Evolutionary conservation across 1,140 invertebrate genomes (phyloP).

Genomic region (Parapsyche elsis): DNA sequence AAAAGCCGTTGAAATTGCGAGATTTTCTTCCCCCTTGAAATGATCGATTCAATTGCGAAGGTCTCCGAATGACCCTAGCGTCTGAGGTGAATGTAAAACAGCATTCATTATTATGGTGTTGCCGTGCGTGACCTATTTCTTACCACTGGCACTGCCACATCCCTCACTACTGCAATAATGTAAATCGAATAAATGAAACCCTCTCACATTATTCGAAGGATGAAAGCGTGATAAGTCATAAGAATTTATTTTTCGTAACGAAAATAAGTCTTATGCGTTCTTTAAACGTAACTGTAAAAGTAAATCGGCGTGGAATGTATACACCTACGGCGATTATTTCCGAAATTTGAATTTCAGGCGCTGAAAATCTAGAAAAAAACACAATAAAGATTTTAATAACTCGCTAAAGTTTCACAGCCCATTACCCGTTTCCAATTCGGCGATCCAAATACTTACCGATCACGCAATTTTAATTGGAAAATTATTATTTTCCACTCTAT

Average conservation of each 20-base stretch:
- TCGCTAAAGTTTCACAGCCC: conserved; percentile 9
- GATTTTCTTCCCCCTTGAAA: conserved; percentile 25
- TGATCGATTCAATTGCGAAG: conserved; percentile 14
- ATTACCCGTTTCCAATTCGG: conserved; percentile 24
- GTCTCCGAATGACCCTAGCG: conserved; percentile 4
- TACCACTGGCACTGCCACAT: no score
- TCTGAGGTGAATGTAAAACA: conserved; percentile 25
- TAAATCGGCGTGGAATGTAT: no score
- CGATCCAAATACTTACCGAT: conserved; percentile 25
- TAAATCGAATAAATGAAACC: no score
- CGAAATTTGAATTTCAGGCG: no score
- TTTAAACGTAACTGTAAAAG: no score
- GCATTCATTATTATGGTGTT: conserved; percentile 31
- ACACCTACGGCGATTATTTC: no score
- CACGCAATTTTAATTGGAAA: conserved; percentile 38
- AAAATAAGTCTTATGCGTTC: no score
- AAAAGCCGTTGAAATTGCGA: conserved; percentile 2
- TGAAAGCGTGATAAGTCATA: no score
- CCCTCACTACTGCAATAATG: no score
- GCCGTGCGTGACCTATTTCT: conserved; percentile 33
- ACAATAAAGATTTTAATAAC: not conserved
- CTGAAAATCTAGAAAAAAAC: no score
- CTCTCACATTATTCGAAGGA: no score
- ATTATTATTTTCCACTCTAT: conserved; percentile 16
- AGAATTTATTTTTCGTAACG: no score